Evolutionary conservation across 2,113 vertebrate species (phyloP), one percentile per base, ranked within the genome.

Genomic region (Coptodon bakossiorum): DNA sequence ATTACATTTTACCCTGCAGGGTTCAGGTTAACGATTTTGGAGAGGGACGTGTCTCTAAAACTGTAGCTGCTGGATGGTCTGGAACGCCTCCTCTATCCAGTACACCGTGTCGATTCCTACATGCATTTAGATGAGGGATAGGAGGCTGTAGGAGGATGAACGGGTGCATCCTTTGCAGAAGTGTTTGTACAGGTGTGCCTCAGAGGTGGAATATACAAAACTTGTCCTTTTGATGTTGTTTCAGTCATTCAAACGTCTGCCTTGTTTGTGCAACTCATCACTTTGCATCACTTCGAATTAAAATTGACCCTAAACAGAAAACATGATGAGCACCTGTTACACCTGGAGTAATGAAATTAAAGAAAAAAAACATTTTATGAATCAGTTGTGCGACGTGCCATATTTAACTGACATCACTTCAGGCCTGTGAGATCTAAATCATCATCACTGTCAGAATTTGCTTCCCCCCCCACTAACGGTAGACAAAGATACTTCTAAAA

Each of bases 341-440:
- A 43, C n/a, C 68, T 73, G 5, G 27, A 10, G 14, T 1, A 43
- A 4, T 45, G 8, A 73, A 4, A 73, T 73, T 9, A 43, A 17
- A 5, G 14, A 6, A 45, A 38, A 5, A 48, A 63, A 40, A 22
- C 4, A 19, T 29, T 48, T 48, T 29, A 48, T 48, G 68, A 76
- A 29, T 45, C 24, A 27, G 5, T 43, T 0, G 40, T 19, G 68
- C 9, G 1, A 19, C 3, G 3, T 4, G 9, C 1, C 2, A 0
- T 17, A 17, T 76, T 48, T 76, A 48, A 76, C 4, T 0, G 34
- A 5, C 6, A 2, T 68, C 2, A 4, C 34, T 38, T 13, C 61
- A 38, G 19, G 14, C 14, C 22, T 29, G 40, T 45, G 40, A 73
- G 68, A 27, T 2, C 0, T 1, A 29, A 48, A 45, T 17, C 22